Percentiles rank a stretch among this genome's conserved stretches.
phyloP scores from a whole-genome alignment of 1,140 invertebrate genomes.

The Drosophila serrata region DNA sequence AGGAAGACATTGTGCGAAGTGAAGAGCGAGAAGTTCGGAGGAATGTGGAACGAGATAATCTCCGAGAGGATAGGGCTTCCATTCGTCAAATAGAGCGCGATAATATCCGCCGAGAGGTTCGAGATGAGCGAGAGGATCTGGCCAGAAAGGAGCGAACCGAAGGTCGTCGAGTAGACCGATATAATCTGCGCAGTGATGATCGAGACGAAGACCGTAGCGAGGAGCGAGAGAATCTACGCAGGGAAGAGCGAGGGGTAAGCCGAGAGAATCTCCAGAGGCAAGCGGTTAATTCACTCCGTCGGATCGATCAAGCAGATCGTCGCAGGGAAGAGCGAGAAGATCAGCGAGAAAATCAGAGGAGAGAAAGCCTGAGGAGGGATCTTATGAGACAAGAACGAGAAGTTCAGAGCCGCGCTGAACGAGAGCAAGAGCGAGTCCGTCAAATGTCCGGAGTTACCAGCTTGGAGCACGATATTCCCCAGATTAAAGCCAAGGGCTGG shows the following conservation, averaged over 20 bases:
- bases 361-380: background rate
- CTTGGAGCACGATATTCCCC: background rate
- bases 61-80: background rate
- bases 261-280: background rate
- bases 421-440: background rate
- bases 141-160: background rate
- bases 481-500: slow-evolving; percentile 17
- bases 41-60: background rate
- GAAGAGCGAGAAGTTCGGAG: slow-evolving; percentile 1
- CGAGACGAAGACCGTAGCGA: background rate
- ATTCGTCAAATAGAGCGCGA: background rate
- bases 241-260: background rate
- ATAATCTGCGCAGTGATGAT: background rate
- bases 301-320: background rate
- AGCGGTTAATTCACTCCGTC: background rate
- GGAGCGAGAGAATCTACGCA: background rate
- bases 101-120: background rate
- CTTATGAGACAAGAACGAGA: background rate
- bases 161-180: background rate
- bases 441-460: background rate
- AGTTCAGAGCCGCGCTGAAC: background rate
- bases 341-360: background rate
- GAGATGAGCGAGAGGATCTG: background rate
- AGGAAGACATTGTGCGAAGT: background rate
- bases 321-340: background rate